A percentile compares a stretch with the other conserved stretches of the same genome.
Conservation (phyloP, 2,888 invertebrate species). For the Zonitis immaculata region DNA sequence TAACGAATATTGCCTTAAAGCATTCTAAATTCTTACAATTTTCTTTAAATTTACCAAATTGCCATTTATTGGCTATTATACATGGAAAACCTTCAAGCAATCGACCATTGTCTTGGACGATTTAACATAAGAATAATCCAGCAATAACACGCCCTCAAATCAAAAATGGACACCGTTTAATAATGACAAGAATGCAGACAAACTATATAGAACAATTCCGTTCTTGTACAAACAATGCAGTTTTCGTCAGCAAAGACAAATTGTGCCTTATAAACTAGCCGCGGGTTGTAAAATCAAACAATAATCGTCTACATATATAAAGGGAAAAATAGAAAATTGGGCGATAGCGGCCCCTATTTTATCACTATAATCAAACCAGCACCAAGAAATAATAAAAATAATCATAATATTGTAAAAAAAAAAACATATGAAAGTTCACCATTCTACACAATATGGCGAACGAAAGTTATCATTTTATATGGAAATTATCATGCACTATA, state of each 20-base stretch:
- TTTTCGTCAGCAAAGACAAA: background rate
- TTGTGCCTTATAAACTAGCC: background rate
- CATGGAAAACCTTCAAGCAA: background rate
- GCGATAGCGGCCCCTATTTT: background rate
- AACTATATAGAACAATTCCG: background rate
- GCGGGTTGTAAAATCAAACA: background rate
- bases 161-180: background rate
- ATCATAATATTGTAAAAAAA: background rate
- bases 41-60: background rate
- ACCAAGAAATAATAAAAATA: background rate
- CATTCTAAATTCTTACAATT: no score
- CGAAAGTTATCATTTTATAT: conserved; percentile 43
- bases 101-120: background rate
- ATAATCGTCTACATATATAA: background rate
- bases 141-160: background rate
- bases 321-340: background rate
- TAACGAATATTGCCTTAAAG: no score
- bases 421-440: background rate
- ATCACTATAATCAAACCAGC: background rate
- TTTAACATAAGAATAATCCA: background rate
- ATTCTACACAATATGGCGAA: conserved; percentile 22
- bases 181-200: background rate
- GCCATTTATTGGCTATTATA: background rate
- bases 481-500: conserved; percentile 47
- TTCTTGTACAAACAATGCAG: background rate